These are phyloP conservation scores for Eupelmus urozonus DNA, from an alignment of 2,888 invertebrate genomes.

Conservation along the genomic window DNA sequence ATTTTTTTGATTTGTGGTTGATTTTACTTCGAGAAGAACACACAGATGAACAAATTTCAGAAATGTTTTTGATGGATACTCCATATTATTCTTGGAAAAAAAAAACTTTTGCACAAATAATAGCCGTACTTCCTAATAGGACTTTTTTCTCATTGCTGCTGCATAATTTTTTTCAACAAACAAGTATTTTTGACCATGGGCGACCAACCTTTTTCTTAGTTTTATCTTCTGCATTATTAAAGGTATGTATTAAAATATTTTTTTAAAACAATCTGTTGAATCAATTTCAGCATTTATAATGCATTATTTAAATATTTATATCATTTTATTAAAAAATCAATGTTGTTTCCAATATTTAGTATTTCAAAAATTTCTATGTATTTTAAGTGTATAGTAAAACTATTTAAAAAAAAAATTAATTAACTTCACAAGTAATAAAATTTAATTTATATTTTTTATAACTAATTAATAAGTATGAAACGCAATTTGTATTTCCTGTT, in stretches of 20 bases:
- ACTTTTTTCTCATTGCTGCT: conserved; percentile 83
- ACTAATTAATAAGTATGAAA: too few species aligned
- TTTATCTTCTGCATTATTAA: conserved; percentile 72
- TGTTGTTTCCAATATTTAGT: too few species aligned
- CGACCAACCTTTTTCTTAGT: conserved; percentile 82
- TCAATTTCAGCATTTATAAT: not conserved
- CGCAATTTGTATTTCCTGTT: too few species aligned
- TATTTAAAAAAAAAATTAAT: too few species aligned
- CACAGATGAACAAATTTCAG: conserved; percentile 79
- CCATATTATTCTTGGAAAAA: conserved; percentile 77
- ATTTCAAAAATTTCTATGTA: too few species aligned
- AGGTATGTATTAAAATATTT: conserved; percentile 36
- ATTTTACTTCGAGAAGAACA: conserved; percentile 80
- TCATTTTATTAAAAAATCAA: too few species aligned
- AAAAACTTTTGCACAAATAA: conserved; percentile 80
- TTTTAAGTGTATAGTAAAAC: too few species aligned
- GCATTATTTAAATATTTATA: not conserved
- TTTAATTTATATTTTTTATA: too few species aligned
- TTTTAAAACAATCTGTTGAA: not conserved
- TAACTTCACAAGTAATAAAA: too few species aligned
- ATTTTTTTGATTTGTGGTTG: conserved; percentile 81
- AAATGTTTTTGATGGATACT: conserved; percentile 79
- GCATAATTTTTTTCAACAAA: conserved; percentile 81
- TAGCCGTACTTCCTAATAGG: conserved; percentile 80
- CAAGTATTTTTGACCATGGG: conserved; percentile 80